Evolutionary conservation across 2,888 invertebrate species (phyloP).

Genomic region (Ditula angustiorana): DNA sequence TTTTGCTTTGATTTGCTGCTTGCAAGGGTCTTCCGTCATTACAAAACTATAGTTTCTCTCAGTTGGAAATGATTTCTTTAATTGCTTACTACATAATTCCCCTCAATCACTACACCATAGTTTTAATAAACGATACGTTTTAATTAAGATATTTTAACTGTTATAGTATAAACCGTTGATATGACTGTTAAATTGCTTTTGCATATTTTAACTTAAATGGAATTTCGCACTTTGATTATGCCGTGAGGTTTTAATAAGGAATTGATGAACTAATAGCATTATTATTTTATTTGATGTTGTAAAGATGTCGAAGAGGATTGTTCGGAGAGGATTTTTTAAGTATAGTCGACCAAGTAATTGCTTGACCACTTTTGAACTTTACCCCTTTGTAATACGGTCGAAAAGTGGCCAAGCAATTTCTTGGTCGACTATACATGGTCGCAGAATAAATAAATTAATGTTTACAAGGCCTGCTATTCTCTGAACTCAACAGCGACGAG

Average conservation of each 20-base stretch:
- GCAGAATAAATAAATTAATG: no score
- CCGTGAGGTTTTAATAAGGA: conserved; percentile 22
- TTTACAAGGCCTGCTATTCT: no score
- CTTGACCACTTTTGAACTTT: no score
- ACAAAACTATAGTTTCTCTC: conserved; percentile 40
- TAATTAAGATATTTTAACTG: conserved; percentile 31
- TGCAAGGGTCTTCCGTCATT: no score
- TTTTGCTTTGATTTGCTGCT: no score
- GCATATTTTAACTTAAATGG: conserved; percentile 27
- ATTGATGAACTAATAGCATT: conserved; percentile 4
- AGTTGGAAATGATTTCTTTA: conserved; percentile 45
- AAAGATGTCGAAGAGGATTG: neutral
- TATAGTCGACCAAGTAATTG: no score
- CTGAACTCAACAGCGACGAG: no score
- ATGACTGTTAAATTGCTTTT: conserved; percentile 16
- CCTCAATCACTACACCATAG: conserved; percentile 35
- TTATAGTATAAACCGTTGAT: conserved; percentile 16
- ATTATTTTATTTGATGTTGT: conserved; percentile 1
- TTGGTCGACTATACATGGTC: no score
- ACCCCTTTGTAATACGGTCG: no score
- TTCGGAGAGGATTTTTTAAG: no score
- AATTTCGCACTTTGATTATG: conserved; percentile 30
- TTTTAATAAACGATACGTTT: conserved; percentile 43
- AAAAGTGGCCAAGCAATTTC: no score
- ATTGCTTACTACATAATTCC: conserved; percentile 42